Evolutionary conservation across 2,113 vertebrate species (phyloP), one percentile per base, ranked within the genome.

Genomic region (Piprites chloris): DNA sequence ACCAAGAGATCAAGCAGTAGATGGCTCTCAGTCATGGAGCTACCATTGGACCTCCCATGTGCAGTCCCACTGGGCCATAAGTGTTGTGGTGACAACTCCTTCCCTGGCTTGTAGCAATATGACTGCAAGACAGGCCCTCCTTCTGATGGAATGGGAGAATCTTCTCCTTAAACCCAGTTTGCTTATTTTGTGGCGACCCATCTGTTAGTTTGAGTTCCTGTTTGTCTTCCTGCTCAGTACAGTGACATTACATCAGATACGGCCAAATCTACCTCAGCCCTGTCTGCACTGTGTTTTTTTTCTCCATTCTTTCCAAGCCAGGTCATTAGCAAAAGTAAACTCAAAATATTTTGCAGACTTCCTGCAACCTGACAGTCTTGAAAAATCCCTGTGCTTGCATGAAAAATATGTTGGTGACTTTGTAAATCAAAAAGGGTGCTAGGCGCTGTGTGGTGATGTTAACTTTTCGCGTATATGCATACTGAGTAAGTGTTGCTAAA

Each of bases 261-360:
- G 22, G 85, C 42, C 85, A 95, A 95, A 89, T 92, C 95, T 97
- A 97, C 96, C 96, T 97, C 97, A 96, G 62, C 39, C 52, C 44
- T 0, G 0, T 32, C 74, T 66, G 18, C 33, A 14, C 59, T 78
- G 22, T 1, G 9, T 81, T 80, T 81, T 63, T 95, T 55, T 24
- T 4, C 42, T 68, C 46, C 17, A 16, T 87, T 85, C 52, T 91
- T 66, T 81, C 62, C 55, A 52, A 91, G 33, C 35, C 62, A 84
- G 49, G 23, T 85, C 52, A 87, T 77, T 37, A 79, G 44, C 42
- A 90, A 92, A 91, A 92, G 37, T 50, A 71, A 93, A 85, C 39
- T 80, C n/a, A 15, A 72, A 82, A 15, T 83, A 46, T 61, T 81
- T 86, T 68, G 49, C 44, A 68, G 23, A n/a, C 30, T 79, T 82